These are phyloP conservation scores for Oreocharis arfaki DNA, from an alignment of 2,113 vertebrate genomes.

Conservation along the genomic window DNA sequence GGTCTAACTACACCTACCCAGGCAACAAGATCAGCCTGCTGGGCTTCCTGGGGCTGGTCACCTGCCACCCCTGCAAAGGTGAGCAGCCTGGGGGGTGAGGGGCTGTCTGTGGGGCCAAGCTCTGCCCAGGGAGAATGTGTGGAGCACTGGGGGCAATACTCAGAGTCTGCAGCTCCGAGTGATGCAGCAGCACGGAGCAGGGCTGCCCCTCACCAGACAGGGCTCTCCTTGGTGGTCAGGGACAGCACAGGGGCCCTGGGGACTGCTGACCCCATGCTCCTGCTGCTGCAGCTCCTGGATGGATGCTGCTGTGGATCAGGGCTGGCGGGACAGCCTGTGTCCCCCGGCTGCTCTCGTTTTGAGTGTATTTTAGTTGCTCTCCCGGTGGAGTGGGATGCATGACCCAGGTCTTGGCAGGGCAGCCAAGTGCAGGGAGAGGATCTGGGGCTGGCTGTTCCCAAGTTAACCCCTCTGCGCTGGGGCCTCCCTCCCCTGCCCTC, in stretches of 20 bases:
- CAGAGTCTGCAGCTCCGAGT: fast-evolving
- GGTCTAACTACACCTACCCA: constrained; percentile 90
- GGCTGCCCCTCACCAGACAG: not conserved
- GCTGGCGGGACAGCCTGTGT: not conserved
- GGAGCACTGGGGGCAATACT: not conserved
- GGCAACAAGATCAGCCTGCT: constrained; percentile 93
- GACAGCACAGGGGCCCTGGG: not conserved
- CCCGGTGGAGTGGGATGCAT: not conserved
- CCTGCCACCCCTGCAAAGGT: constrained; percentile 96
- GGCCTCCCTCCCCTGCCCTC: not conserved
- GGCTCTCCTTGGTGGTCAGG: not conserved
- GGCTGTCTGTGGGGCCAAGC: not conserved
- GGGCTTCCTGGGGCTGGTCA: constrained; percentile 89
- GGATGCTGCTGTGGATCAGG: not conserved
- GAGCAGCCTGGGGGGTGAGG: not conserved
- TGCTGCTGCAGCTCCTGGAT: not conserved
- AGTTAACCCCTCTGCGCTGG: not conserved
- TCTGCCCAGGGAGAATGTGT: not conserved
- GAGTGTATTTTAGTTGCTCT: not conserved
- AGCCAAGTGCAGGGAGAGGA: not conserved
- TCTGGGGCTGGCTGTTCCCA: not conserved
- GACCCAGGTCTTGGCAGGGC: not conserved
- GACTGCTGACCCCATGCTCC: not conserved
- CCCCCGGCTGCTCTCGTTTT: not conserved
- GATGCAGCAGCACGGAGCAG: not conserved